Conservation (phyloP, 64 coral and sea anemone species). For the Stylophora pistillata region DNA sequence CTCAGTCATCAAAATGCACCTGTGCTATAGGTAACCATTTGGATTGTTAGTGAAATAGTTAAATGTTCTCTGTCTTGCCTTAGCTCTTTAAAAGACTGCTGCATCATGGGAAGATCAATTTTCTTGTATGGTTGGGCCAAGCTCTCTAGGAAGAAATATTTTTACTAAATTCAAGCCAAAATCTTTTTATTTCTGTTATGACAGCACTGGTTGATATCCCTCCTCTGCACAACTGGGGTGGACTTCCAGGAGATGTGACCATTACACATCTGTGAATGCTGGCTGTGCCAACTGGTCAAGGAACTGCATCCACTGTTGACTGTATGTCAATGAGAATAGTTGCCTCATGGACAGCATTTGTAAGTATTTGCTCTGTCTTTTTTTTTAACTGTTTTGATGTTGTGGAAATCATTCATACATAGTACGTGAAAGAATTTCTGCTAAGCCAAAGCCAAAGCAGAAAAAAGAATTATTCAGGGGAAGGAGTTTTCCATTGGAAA, state of each 20-base stretch:
- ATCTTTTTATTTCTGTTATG: too few species aligned
- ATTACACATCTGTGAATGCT: constrained; percentile 34
- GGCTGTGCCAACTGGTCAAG: background rate
- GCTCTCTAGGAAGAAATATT: constrained; percentile 41
- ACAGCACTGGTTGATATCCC: too few species aligned
- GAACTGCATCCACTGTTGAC: background rate
- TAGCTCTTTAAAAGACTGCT: too few species aligned
- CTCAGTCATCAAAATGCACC: constrained; percentile 10
- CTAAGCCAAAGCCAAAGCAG: constrained; percentile 13
- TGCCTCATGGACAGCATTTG: constrained; percentile 65
- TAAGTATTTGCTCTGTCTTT: constrained; percentile 24
- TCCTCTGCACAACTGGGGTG: too few species aligned
- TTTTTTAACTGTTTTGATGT: constrained; percentile 28
- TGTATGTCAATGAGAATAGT: constrained; percentile 23
- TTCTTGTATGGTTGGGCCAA: constrained; percentile 8
- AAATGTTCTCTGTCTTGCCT: too few species aligned
- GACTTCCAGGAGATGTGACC: constrained; percentile 35
- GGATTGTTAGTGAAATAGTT: too few species aligned
- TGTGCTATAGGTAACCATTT: too few species aligned
- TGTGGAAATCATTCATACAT: too few species aligned
- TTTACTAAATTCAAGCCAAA: too few species aligned
- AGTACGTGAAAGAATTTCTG: constrained; percentile 50
- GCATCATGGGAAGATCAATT: constrained; percentile 6
- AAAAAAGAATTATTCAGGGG: constrained; percentile 1
- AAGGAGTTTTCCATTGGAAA: too few species aligned